Percentiles rank a stretch among this genome's conserved stretches.
Evolutionary conservation across 2,797 vertebrate species (phyloP).

Genomic region (Sebastes taczanowskii): DNA sequence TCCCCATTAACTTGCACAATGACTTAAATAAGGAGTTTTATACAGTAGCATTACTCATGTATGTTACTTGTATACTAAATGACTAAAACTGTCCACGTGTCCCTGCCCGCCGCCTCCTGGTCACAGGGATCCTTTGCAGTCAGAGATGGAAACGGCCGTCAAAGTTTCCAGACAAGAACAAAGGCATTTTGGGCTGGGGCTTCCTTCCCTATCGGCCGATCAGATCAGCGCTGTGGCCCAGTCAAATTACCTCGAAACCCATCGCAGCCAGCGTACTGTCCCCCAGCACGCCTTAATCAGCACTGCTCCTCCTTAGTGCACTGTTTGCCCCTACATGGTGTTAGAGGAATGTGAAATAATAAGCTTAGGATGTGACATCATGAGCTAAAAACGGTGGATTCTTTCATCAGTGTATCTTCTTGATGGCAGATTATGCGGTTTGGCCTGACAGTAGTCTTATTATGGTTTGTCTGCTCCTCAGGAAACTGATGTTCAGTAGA

Average conservation of each 20-base stretch:
- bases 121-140: slow-evolving; percentile 20
- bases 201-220: slow-evolving; percentile 86
- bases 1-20: background rate
- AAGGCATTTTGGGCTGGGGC: slow-evolving; percentile 86
- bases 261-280: slow-evolving; percentile 57
- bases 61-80: background rate
- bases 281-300: slow-evolving; percentile 30
- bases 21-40: background rate
- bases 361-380: slow-evolving; percentile 56
- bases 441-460: slow-evolving; percentile 1
- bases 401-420: slow-evolving; percentile 18
- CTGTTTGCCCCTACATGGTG: slow-evolving; percentile 59
- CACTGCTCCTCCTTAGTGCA: background rate
- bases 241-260: slow-evolving; percentile 57
- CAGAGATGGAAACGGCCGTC: slow-evolving; percentile 60
- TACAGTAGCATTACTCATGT: background rate
- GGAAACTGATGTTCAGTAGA: background rate
- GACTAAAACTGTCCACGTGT: background rate
- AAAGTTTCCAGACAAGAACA: slow-evolving; percentile 80
- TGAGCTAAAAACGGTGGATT: slow-evolving; percentile 12
- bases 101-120: background rate
- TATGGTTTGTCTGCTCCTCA: background rate
- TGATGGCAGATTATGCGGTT: slow-evolving; percentile 13
- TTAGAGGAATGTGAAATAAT: slow-evolving; percentile 31
- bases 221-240: slow-evolving; percentile 50